phyloP scores from a whole-genome alignment of 2,113 vertebrate species.

The Neoarius graeffei region DNA sequence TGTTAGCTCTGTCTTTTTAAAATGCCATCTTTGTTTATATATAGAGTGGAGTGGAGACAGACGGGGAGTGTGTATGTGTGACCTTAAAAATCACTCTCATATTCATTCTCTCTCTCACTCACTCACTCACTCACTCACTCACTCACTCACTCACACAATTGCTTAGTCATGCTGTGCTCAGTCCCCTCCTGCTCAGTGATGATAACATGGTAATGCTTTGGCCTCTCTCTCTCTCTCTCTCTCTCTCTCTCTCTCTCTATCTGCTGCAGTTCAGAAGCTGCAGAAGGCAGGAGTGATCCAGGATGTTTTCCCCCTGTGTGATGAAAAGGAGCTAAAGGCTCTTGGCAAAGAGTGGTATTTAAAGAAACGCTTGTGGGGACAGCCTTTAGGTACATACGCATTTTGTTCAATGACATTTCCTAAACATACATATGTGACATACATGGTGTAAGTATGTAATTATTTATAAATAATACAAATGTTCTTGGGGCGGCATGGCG shows the following conservation, averaged over 20 bases:
- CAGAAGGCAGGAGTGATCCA: slow-evolving; percentile 66
- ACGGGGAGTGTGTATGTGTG: slow-evolving; percentile 18
- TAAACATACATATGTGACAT: too few relatives aligned
- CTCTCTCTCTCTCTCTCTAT: slow-evolving; percentile 5
- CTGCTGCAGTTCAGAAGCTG: slow-evolving; percentile 74
- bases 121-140: neutral
- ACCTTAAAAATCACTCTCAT: neutral
- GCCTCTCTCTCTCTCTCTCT: slow-evolving; percentile 7
- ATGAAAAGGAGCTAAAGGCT: slow-evolving; percentile 61
- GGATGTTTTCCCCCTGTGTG: slow-evolving; percentile 71
- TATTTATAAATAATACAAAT: too few relatives aligned
- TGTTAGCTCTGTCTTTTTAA: neutral
- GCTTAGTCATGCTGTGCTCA: slow-evolving; percentile 45
- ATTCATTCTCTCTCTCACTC: neutral
- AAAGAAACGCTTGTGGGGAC: slow-evolving; percentile 66
- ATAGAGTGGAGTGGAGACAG: neutral
- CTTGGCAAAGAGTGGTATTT: slow-evolving; percentile 75
- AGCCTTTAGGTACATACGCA: slow-evolving; percentile 72
- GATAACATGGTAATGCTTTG: slow-evolving; percentile 18
- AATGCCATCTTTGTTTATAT: neutral
- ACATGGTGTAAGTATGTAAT: neutral
- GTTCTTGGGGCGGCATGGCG: too few relatives aligned
- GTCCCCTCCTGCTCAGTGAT: slow-evolving; percentile 17
- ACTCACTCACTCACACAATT: neutral
- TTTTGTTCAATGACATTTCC: neutral